Conservation (phyloP, 2,113 vertebrate species). For the Artemisiospiza belli region DNA sequence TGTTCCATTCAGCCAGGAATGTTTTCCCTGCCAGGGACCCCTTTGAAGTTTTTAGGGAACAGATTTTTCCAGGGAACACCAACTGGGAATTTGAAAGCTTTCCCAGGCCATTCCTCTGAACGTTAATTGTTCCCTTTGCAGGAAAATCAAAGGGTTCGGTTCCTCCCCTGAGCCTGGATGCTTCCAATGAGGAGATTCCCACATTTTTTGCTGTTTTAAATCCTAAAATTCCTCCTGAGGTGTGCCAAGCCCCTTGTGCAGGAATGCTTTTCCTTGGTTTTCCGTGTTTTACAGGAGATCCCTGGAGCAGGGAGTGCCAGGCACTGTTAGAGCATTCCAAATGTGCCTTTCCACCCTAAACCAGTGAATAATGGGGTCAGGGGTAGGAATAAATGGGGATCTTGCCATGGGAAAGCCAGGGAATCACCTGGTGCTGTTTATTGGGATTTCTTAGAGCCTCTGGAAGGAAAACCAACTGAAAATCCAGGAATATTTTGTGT, state of each 20-base stretch:
- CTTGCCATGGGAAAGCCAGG: not conserved
- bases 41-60: not conserved
- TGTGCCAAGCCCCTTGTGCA: fast-evolving
- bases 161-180: not conserved
- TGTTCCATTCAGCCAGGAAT: fast-evolving
- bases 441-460: not conserved
- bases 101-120: not conserved
- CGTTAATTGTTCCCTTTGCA: not conserved
- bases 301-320: not conserved
- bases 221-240: not conserved
- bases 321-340: not conserved
- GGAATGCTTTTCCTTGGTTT: not conserved
- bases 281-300: not conserved
- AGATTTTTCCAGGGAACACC: not conserved
- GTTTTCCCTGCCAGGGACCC: not conserved
- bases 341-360: not conserved
- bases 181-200: not conserved
- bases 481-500: not conserved
- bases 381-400: fast-evolving
- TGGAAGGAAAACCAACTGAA: not conserved
- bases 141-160: not conserved
- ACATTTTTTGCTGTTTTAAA: not conserved
- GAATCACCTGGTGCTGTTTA: fast-evolving
- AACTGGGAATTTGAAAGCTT: not conserved
- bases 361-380: fast-evolving